Base-by-base conservation (phyloP, 2,797 vertebrate genomes). In the Gymnocypris eckloni region DNA sequence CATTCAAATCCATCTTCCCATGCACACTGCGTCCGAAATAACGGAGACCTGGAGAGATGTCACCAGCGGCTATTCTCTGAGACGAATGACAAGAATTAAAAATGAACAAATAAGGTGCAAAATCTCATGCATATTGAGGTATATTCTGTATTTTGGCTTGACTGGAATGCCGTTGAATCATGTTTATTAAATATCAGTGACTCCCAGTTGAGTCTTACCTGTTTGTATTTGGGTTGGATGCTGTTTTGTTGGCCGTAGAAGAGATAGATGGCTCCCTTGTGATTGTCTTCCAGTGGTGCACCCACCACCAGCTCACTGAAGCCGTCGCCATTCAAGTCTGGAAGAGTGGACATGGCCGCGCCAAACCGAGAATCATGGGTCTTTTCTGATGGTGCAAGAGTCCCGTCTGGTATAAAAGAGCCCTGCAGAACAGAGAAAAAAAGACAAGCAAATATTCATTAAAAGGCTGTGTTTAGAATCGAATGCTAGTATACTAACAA, bases 1-100 rank as follows among this genome's bases (percentile, higher is more conserved):
- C 95, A 0, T 98, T 97, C 39, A 97, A 88, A 59, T 99, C 97
- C 94, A 99, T 86, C 61, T 95, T 93, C 0, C 97, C 97, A 0
- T 99, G 97, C 89, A 99, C 92, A 90, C 97, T 98, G 91, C 96
- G 97, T 4, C 98, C 98, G 0, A 99, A 98, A 80, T 98, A 98
- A 88, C 90, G 94, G 79, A 99, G 94, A 5, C 95, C 94, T 0
- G 94, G 87, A 0, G 94, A 92, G 1, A 97, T 91, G 3, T 93
- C 93, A 0, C 91, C 90, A 0, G 96, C 97, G 0, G 95, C 82
- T 1, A 99, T 94, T 87, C 96, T 94, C 98, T 99, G 92, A 87
- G 61, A 59, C 13, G 6, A 75, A 12, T 4, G 61, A 33, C 6
- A 84, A 28, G 69, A 13, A 78, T n/a, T 7, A 18, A 83, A 12